Evolutionary conservation across 2,113 vertebrate genomes (phyloP).

Genomic region (Verasper variegatus): DNA sequence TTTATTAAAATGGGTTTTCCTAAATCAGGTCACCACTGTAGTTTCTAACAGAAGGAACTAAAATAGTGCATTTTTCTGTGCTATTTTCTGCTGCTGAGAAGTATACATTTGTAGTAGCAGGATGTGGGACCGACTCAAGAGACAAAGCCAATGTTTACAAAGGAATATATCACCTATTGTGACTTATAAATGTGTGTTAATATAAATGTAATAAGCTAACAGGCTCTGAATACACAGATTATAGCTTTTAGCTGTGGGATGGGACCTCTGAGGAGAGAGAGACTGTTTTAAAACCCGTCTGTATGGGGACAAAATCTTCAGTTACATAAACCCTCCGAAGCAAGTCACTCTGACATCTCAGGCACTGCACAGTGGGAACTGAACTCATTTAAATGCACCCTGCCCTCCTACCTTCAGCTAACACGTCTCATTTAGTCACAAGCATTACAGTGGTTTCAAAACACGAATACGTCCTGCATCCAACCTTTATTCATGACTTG

Average conservation of each 20-base stretch:
- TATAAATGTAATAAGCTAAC: background rate
- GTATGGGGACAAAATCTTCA: background rate
- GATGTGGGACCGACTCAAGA: background rate
- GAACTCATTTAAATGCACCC: slow-evolving; percentile 26
- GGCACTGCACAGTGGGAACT: background rate
- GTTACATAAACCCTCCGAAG: background rate
- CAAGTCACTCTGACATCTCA: slow-evolving; percentile 15
- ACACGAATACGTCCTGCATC: background rate
- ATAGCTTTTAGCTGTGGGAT: background rate
- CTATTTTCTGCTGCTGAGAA: background rate
- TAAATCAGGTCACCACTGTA: background rate
- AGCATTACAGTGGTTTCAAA: background rate
- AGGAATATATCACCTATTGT: background rate
- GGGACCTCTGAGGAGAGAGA: background rate
- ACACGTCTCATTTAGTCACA: slow-evolving; percentile 17
- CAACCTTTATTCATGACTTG: background rate
- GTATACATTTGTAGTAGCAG: background rate
- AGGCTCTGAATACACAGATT: background rate
- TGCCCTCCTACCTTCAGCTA: background rate
- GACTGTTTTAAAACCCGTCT: slow-evolving; percentile 10
- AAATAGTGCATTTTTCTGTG: background rate
- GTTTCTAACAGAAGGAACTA: background rate
- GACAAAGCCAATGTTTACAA: background rate
- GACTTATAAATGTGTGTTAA: background rate
- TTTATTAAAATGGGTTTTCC: background rate